A percentile compares a stretch with the other conserved stretches of the same genome.
phyloP scores from a whole-genome alignment of 1,140 invertebrate genomes.

The Lepidurus couesii region DNA sequence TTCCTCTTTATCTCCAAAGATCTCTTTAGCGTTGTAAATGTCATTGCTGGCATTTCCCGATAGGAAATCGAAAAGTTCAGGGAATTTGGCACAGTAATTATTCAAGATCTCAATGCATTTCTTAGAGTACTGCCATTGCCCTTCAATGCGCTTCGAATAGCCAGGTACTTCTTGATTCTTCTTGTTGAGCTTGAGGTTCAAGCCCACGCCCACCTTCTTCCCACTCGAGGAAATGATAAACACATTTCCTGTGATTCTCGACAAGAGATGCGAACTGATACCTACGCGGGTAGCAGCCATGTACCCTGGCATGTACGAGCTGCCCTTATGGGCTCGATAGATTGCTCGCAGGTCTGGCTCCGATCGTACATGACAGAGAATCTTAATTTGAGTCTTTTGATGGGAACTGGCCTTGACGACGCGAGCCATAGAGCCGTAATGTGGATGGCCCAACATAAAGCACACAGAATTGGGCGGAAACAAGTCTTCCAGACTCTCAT shows the following conservation, averaged over 20 bases:
- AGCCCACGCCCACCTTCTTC: constrained; percentile 68
- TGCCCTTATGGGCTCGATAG: constrained; percentile 29
- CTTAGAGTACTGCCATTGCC: constrained; percentile 72
- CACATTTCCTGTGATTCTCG: constrained; percentile 75
- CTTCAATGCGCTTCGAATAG: constrained; percentile 65
- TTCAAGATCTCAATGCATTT: constrained; percentile 64
- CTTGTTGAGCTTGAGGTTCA: constrained; percentile 87
- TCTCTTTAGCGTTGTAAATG: constrained; percentile 57
- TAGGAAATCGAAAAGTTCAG: constrained; percentile 62
- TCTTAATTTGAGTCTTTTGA: constrained; percentile 52
- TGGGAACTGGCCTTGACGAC: constrained; percentile 39
- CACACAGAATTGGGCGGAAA: constrained; percentile 60
- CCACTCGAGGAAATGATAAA: constrained; percentile 50
- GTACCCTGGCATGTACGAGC: constrained; percentile 43
- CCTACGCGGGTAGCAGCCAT: constrained; percentile 51
- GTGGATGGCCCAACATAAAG: constrained; percentile 69
- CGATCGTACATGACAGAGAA: constrained; percentile 46
- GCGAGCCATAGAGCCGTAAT: constrained; percentile 60
- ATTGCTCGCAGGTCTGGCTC: constrained; percentile 49
- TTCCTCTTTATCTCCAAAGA: constrained; percentile 57
- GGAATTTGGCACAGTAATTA: constrained; percentile 64
- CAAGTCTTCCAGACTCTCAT: constrained; percentile 59
- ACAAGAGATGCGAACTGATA: constrained; percentile 63
- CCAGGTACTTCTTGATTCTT: constrained; percentile 66
- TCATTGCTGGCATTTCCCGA: constrained; percentile 48